phyloP scores from a whole-genome alignment of 2,797 vertebrate species.

The Streptopelia turtur region DNA sequence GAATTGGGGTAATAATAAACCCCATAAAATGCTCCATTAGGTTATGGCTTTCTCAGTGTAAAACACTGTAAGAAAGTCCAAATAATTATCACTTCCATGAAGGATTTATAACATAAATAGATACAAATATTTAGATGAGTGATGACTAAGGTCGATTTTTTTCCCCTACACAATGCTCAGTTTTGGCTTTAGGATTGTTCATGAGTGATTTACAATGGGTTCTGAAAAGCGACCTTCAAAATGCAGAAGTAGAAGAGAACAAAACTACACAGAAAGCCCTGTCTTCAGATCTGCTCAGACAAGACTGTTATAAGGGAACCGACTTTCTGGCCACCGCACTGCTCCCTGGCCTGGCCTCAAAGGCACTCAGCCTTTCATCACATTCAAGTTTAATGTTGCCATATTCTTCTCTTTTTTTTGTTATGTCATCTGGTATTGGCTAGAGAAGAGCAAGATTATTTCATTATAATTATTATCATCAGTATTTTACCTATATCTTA shows the following conservation, averaged over 20 bases:
- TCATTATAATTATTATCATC: not conserved
- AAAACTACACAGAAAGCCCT: not conserved
- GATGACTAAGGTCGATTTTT: not conserved
- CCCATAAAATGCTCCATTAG: not conserved
- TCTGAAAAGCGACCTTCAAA: conserved; percentile 1
- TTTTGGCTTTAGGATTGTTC: not conserved
- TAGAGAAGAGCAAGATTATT: not conserved
- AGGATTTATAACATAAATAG: not conserved
- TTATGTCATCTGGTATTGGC: not conserved
- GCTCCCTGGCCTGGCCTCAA: conserved; percentile 11
- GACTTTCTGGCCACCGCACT: not conserved
- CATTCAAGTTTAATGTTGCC: not conserved
- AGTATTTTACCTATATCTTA: not conserved
- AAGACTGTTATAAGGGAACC: not conserved
- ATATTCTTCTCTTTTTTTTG: not conserved
- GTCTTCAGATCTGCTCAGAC: not conserved
- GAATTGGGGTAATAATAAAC: not conserved
- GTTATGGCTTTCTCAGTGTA: not conserved
- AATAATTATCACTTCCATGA: not conserved
- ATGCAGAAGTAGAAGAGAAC: not conserved
- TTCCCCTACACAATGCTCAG: not conserved
- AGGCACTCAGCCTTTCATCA: not conserved
- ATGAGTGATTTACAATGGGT: conserved; percentile 14
- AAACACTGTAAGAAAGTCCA: not conserved
- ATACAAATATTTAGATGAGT: not conserved